Percentiles rank a stretch among this genome's conserved stretches.
These are phyloP conservation scores for Enoplosus armatus DNA, from an alignment of 2,797 vertebrate species.

Conservation along the genomic window DNA sequence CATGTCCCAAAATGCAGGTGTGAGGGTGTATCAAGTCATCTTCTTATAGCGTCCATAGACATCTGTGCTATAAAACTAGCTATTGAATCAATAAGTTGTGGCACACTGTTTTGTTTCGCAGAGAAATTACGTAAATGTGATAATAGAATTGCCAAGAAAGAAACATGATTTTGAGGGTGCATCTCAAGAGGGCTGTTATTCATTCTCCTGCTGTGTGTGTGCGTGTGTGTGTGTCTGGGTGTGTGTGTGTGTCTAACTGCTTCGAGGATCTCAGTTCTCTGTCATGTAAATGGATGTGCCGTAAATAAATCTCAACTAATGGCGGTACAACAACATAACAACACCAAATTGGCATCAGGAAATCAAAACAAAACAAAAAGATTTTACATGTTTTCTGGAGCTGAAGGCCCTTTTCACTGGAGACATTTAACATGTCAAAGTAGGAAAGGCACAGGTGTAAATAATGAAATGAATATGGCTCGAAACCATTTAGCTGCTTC, in stretches of 20 bases:
- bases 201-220: slow-evolving; percentile 25
- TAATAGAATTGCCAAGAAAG: slow-evolving; percentile 14
- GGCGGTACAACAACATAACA: slow-evolving; percentile 1
- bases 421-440: background rate
- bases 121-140: slow-evolving; percentile 4
- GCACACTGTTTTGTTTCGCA: slow-evolving; percentile 19
- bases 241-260: slow-evolving; percentile 9
- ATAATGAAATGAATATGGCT: background rate
- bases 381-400: background rate
- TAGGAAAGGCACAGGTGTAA: background rate
- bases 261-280: slow-evolving; percentile 47
- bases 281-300: slow-evolving; percentile 49
- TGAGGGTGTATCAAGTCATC: slow-evolving; percentile 18
- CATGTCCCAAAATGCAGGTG: slow-evolving; percentile 20
- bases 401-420: background rate
- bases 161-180: slow-evolving; percentile 22
- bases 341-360: background rate
- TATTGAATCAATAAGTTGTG: slow-evolving; percentile 6
- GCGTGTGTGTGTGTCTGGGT: slow-evolving; percentile 3
- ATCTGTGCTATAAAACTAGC: background rate
- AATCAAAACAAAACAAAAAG: slow-evolving; percentile 35
- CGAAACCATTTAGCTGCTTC: slow-evolving; percentile 1
- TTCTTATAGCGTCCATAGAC: background rate
- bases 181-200: slow-evolving; percentile 54
- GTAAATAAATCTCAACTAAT: slow-evolving; percentile 45